Evolutionary conservation across 53 echinoderm and acorn worm genomes (phyloP), one percentile per base, ranked within the genome.

Genomic region (Mesocentrotus franciscanus): DNA sequence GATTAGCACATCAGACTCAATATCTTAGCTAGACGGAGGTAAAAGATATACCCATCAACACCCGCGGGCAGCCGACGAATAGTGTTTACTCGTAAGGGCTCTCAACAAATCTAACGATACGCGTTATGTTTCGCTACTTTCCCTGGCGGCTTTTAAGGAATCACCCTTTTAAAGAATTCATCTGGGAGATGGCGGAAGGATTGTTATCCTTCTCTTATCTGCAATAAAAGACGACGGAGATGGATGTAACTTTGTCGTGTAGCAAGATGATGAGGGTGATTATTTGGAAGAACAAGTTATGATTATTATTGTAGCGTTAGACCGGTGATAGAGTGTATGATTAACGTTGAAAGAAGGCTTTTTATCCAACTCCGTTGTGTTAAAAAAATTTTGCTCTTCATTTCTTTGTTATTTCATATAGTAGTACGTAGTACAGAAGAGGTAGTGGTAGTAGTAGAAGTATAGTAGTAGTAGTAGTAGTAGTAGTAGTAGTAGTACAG

Each of bases 171-270:
- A 58, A 85, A 58, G 85, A 57, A 85, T 85, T 58, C 85, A 57
- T 1, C 85, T 1, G 85, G 57, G 85, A 58, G 42, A 85, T 55
- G 26, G 24, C 22, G 26, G 10, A 8, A 9, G 12, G 56, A 58
- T 85, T 85, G 85, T 85, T 85, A 85, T 85, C 85, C 85, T 56
- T n/a, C 85, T 11, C 57, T 85, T 57, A 85, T 85, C 56, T 85
- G 85, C 85, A 57, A n/a, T 56, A 81, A 81, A 81, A 81, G 42
- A 83, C 85, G 85, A 11, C n/a, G n/a, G 27, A 85, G 11, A 85
- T 85, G 85, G 85, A 85, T 85, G 85, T 85, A 27, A 85, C 42
- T 57, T 56, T 16, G 20, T 83, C 7, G 9, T 58, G 85, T 26
- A 27, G 85, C 42, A 18, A 85, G 85, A 83, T 83, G 83, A 83